Percentiles rank a stretch among this genome's conserved stretches.
These are phyloP conservation scores for Tillus elongatus DNA, from an alignment of 2,888 invertebrate species.

Conservation along the genomic window DNA sequence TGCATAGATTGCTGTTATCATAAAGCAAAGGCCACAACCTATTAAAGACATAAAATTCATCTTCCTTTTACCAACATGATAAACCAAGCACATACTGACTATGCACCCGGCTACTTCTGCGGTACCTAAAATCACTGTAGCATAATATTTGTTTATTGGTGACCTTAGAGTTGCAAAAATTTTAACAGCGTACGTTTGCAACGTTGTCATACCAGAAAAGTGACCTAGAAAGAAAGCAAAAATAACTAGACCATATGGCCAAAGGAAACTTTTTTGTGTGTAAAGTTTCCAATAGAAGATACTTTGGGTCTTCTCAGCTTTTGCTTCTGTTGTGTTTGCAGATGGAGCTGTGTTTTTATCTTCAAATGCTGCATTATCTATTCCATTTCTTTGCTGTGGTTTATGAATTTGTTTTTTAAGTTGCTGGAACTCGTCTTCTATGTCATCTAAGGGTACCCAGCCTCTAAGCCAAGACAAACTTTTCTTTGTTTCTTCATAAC, in stretches of 20 bases:
- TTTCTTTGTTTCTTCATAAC: conserved; percentile 56
- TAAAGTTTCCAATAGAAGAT: conserved; percentile 38
- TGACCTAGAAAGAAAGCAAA: conserved; percentile 63
- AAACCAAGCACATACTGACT: conserved; percentile 57
- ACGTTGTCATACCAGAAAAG: conserved; percentile 66
- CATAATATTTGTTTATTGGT: conserved; percentile 67
- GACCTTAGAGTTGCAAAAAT: conserved; percentile 64
- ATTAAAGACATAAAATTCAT: conserved; percentile 58
- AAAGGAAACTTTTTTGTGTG: conserved; percentile 52
- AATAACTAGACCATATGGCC: conserved; percentile 58
- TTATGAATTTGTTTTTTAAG: conserved; percentile 35
- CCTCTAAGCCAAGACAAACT: conserved; percentile 71
- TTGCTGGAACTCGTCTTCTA: conserved; percentile 52
- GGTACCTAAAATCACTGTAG: conserved; percentile 62
- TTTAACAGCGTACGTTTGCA: conserved; percentile 65
- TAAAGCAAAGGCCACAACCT: conserved; percentile 57
- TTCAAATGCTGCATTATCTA: conserved; percentile 23
- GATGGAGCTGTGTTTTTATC: conserved; percentile 14
- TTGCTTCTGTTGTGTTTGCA: conserved; percentile 6
- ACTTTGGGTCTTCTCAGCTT: not conserved
- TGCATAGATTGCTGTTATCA: conserved; percentile 51
- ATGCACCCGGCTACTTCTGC: conserved; percentile 60
- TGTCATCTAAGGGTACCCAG: conserved; percentile 55
- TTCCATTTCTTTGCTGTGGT: conserved; percentile 15
- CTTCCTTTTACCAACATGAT: conserved; percentile 63